Evolutionary conservation across 2,113 vertebrate species (phyloP).

Genomic region (Psilopogon haemacephalus): DNA sequence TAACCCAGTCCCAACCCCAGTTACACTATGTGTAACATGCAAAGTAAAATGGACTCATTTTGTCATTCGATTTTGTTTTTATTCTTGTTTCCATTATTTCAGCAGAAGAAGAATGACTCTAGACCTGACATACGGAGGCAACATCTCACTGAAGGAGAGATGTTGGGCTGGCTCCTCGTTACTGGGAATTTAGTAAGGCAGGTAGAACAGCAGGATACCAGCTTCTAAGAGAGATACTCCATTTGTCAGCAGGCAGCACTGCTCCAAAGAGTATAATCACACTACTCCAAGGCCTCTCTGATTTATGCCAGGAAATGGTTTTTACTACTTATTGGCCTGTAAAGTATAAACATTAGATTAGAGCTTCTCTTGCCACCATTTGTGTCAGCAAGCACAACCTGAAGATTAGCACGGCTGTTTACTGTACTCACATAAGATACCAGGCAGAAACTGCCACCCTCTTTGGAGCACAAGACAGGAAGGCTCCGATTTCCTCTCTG

Average conservation of each 20-base stretch:
- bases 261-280: background rate
- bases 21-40: background rate
- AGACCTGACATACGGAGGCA: background rate
- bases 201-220: background rate
- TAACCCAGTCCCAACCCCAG: background rate
- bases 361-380: background rate
- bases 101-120: background rate
- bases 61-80: background rate
- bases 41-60: background rate
- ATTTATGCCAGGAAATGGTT: background rate
- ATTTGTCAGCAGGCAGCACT: background rate
- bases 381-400: background rate
- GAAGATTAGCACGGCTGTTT: background rate
- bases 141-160: background rate
- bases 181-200: background rate
- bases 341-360: background rate
- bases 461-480: background rate
- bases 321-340: background rate
- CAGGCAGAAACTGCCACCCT: background rate
- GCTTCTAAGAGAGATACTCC: background rate
- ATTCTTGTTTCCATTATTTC: background rate
- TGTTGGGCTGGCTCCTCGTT: background rate
- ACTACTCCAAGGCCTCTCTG: background rate
- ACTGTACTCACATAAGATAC: background rate
- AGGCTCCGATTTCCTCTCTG: background rate